These are phyloP conservation scores for Pipra filicauda DNA, from an alignment of 2,113 vertebrate species.

Conservation along the genomic window DNA sequence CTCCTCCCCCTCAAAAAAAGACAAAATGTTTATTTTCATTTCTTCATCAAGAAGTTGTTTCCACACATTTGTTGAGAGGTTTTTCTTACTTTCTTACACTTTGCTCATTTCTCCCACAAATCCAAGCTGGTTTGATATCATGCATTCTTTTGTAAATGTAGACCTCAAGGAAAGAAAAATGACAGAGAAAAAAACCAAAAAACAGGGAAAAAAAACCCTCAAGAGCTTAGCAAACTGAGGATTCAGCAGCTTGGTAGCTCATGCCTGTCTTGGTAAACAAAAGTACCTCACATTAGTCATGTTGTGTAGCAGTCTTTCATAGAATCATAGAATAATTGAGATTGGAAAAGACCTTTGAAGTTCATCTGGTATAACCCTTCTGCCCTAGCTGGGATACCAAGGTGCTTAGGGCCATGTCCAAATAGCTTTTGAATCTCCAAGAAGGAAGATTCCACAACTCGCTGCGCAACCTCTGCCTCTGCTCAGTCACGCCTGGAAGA, in stretches of 20 bases:
- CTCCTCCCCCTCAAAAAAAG: background rate
- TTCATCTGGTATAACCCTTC: background rate
- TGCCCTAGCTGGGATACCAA: background rate
- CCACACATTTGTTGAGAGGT: background rate
- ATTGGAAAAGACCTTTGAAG: background rate
- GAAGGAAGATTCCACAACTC: background rate
- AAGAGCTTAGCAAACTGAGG: background rate
- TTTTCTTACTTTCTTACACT: background rate
- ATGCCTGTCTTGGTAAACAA: background rate
- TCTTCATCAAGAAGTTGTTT: background rate
- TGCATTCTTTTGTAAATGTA: background rate
- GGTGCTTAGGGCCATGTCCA: background rate
- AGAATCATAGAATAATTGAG: background rate
- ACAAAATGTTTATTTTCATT: background rate
- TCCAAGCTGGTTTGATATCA: background rate
- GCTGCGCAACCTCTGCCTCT: background rate
- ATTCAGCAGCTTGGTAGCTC: background rate
- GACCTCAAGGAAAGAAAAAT: background rate
- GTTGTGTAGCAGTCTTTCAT: background rate
- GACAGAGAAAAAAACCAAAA: too few species aligned
- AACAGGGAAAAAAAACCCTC: background rate
- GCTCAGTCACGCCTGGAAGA: background rate
- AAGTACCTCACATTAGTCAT: background rate
- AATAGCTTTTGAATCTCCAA: background rate
- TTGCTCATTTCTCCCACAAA: background rate